Evolutionary conservation across 2,888 invertebrate species (phyloP), one percentile per base, ranked within the genome.

Genomic region (Hirtodrosophila alboralis): DNA sequence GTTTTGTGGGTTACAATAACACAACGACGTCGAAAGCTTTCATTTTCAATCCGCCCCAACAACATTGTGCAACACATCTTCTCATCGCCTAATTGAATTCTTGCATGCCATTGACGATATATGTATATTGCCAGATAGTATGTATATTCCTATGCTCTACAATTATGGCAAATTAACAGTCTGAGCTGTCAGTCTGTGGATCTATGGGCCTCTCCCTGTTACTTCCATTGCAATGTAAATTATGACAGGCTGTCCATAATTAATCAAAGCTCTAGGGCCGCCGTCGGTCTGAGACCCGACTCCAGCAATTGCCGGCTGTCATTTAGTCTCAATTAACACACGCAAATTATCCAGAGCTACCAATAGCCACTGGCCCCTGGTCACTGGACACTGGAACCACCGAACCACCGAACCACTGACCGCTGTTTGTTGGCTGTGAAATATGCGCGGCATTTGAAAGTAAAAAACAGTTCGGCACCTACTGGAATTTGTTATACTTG

Each of bases 211-310:
- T n/a, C n/a, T n/a, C n/a, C n/a, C n/a, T 14, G 36, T 23, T 53
- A n/a, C 38, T 51, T 45, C 23, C 52, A 53, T 10, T 63, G 60
- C 63, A 56, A 66, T 75, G 80, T 73, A 83, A 87, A 87, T 85
- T 86, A 77, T 87, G 86, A 80, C 87, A 63, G 77, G 27, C 71
- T 67, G 58, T 68, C 64, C 68, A 85, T 87, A 87, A 85, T 85
- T 85, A 87, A 87, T 86, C 86, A 85, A 85, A 87, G 84, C 68
- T 43, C 48, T 66, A 70, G 75, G 83, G 79, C 84, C 84, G 84
- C 51, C 74, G 45, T 33, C 47, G 27, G 34, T 16, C 16, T 16
- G n/a, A 26, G 36, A n/a, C n/a, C 18, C n/a, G 14, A 7, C 34
- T 4, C 13, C 28, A 13, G 21, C 65, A 51, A 45, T 40, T 59